These are phyloP conservation scores for Sinohyriopsis cumingii DNA, from an alignment of 2,888 invertebrate genomes.

Conservation along the genomic window DNA sequence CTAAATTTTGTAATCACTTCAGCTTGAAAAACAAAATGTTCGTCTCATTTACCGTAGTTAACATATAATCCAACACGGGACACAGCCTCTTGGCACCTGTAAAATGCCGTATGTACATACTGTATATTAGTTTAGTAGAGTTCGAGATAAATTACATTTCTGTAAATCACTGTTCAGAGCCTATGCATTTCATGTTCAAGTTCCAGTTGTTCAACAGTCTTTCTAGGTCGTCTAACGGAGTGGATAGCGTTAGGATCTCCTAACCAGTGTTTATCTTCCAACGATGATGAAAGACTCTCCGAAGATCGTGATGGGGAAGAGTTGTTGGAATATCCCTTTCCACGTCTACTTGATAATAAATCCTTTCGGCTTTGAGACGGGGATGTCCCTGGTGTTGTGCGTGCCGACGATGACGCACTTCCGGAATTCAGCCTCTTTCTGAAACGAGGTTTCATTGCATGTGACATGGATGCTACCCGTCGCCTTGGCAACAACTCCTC, in stretches of 20 bases:
- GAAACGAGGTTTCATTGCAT: slow-evolving; percentile 11
- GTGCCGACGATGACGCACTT: not conserved
- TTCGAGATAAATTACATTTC: not conserved
- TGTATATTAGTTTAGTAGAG: not conserved
- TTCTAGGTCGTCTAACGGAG: slow-evolving; percentile 54
- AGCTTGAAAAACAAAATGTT: too few species aligned
- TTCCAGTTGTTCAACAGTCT: slow-evolving; percentile 53
- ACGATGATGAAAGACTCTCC: slow-evolving; percentile 27
- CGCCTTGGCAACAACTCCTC: slow-evolving; percentile 10
- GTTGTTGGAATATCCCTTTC: slow-evolving; percentile 16
- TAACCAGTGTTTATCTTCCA: slow-evolving; percentile 48
- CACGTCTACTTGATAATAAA: not conserved
- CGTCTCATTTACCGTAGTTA: too few species aligned
- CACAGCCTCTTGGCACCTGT: too few species aligned
- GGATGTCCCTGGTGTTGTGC: slow-evolving; percentile 22
- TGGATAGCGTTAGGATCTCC: slow-evolving; percentile 59
- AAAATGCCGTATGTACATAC: too few species aligned
- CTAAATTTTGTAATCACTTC: too few species aligned
- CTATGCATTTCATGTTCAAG: slow-evolving; percentile 42
- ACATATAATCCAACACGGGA: too few species aligned
- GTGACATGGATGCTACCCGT: slow-evolving; percentile 33
- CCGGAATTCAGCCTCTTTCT: slow-evolving; percentile 1
- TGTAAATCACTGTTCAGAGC: slow-evolving; percentile 1
- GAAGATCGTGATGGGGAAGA: slow-evolving; percentile 20
- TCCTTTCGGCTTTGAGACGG: slow-evolving; percentile 20